These are phyloP conservation scores for Cacoxenus indagator DNA, from an alignment of 2,888 invertebrate species.

Conservation along the genomic window DNA sequence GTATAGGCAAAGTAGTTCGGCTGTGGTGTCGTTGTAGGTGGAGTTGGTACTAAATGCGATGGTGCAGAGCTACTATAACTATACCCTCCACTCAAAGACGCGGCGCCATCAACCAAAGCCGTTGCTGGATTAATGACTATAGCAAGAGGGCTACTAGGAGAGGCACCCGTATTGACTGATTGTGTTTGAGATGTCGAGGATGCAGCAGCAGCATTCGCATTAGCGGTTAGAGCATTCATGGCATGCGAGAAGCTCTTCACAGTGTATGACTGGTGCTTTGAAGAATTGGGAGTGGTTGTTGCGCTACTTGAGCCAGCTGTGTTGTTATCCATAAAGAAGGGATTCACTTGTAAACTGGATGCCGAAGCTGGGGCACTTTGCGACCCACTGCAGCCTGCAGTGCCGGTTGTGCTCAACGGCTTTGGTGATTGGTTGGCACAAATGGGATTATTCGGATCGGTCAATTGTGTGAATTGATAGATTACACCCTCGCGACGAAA, in stretches of 20 bases:
- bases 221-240: conserved; percentile 63
- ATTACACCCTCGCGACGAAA: conserved; percentile 98
- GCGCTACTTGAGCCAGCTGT: conserved; percentile 48
- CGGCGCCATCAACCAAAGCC: conserved; percentile 25
- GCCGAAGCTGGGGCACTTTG: conserved; percentile 67
- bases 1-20: conserved; percentile 46
- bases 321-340: conserved; percentile 65
- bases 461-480: conserved; percentile 83
- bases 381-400: conserved; percentile 54
- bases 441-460: conserved; percentile 77
- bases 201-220: conserved; percentile 48
- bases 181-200: conserved; percentile 37
- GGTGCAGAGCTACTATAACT: conserved; percentile 61
- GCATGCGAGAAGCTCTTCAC: conserved; percentile 68
- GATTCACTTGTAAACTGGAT: conserved; percentile 63
- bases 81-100: conserved; percentile 39
- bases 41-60: conserved; percentile 32
- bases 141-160: conserved; percentile 9
- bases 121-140: conserved; percentile 24
- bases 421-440: conserved; percentile 74
- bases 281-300: conserved; percentile 62
- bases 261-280: conserved; percentile 65
- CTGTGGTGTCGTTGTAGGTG: conserved; percentile 41
- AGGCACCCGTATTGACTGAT: conserved; percentile 41
- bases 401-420: conserved; percentile 64